A percentile compares a stretch with the other conserved stretches of the same genome.
Conservation (phyloP, 2,888 invertebrate species). For the Ichneumoninae sp. region DNA sequence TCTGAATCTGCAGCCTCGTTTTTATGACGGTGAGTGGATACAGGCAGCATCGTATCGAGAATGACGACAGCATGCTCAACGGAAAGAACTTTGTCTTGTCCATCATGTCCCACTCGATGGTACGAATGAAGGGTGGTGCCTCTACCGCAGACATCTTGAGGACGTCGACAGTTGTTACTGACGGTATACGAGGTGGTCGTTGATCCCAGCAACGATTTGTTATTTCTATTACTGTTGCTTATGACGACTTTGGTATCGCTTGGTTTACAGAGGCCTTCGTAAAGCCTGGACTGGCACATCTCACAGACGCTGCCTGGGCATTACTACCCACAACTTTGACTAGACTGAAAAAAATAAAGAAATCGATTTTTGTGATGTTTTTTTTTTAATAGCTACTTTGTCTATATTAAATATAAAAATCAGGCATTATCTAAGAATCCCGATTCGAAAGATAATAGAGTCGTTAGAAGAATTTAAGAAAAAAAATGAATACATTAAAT, state of each 20-base stretch:
- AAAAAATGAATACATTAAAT: neutral
- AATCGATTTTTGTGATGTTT: neutral
- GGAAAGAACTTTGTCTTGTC: conserved; percentile 97
- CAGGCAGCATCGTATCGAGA: conserved; percentile 89
- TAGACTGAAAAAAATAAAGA: conserved; percentile 42
- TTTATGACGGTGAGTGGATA: conserved; percentile 98
- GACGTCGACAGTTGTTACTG: conserved; percentile 46
- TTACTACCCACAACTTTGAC: conserved; percentile 73
- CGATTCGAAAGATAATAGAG: too few relatives aligned
- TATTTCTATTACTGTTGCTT: conserved; percentile 25
- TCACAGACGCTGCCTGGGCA: conserved; percentile 77
- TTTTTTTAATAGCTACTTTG: neutral
- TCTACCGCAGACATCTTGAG: conserved; percentile 85
- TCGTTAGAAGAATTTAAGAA: too few relatives aligned
- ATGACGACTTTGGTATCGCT: conserved; percentile 34
- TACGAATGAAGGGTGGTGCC: conserved; percentile 89
- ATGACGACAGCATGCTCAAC: conserved; percentile 94
- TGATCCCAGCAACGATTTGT: neutral
- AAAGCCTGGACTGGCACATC: conserved; percentile 79
- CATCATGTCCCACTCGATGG: conserved; percentile 99
- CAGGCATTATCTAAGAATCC: too few relatives aligned
- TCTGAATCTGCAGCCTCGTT: conserved; percentile 96
- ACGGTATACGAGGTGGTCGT: conserved; percentile 1
- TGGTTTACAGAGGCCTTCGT: conserved; percentile 59
- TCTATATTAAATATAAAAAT: neutral